These are phyloP conservation scores for Zaprionus tsacasi DNA, from an alignment of 1,140 invertebrate species.

Conservation along the genomic window DNA sequence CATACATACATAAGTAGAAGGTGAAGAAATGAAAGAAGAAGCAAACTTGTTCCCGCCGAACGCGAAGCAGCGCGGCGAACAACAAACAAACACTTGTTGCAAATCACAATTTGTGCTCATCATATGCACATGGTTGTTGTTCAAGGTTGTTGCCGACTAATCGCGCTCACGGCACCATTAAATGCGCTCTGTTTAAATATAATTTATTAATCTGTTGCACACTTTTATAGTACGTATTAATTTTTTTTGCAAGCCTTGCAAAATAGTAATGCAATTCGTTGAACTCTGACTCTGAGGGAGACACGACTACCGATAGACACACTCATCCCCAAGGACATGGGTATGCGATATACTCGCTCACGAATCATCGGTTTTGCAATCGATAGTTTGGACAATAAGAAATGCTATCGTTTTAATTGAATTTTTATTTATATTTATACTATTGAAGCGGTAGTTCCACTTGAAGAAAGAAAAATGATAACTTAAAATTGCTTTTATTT, in stretches of 20 bases:
- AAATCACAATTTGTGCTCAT: conserved; percentile 48
- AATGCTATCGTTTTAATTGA: not conserved
- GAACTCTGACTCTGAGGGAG: not conserved
- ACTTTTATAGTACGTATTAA: conserved; percentile 10
- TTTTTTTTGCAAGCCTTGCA: conserved; percentile 25
- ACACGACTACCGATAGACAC: conserved; percentile 29
- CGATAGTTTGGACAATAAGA: not conserved
- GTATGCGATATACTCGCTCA: not conserved
- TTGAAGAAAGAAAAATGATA: conserved; percentile 62
- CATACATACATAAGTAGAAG: not conserved
- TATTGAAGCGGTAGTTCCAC: conserved; percentile 18
- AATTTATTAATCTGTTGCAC: conserved; percentile 45
- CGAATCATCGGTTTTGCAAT: not conserved
- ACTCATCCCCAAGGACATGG: not conserved
- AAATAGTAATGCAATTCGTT: conserved; percentile 13
- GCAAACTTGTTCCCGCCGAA: conserved; percentile 57
- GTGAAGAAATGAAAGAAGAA: conserved; percentile 36
- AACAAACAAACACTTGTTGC: conserved; percentile 63
- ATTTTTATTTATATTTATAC: not conserved
- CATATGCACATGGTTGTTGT: conserved; percentile 46
- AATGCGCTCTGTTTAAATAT: conserved; percentile 44
- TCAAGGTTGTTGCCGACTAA: conserved; percentile 43
- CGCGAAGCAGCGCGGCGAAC: conserved; percentile 32
- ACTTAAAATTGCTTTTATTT: conserved; percentile 53
- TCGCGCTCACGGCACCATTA: conserved; percentile 37